Evolutionary conservation across 2,888 invertebrate species (phyloP).

Genomic region (Mimachlamys varia): DNA sequence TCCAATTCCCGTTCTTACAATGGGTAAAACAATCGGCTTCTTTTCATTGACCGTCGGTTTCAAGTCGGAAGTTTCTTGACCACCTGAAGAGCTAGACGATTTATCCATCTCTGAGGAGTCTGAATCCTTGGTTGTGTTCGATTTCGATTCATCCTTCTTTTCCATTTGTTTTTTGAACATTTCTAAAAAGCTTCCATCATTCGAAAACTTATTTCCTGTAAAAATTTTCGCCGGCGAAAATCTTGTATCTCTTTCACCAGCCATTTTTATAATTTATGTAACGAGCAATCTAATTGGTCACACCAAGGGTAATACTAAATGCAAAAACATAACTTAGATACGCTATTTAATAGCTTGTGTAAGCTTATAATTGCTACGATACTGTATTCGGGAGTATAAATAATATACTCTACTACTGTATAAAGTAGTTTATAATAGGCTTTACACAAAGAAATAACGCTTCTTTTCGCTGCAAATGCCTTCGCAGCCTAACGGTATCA

Average conservation of each 20-base stretch:
- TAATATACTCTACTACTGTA: too few species aligned
- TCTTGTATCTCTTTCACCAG: not conserved
- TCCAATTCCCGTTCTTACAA: not conserved
- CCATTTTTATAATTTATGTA: constrained; percentile 28
- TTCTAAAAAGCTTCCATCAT: constrained; percentile 18
- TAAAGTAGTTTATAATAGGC: too few species aligned
- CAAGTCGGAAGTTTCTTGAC: not conserved
- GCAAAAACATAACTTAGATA: too few species aligned
- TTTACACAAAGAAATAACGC: too few species aligned
- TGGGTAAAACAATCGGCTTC: not conserved
- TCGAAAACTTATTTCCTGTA: not conserved
- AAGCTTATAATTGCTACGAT: too few species aligned
- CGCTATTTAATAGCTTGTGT: too few species aligned
- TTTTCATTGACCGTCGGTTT: not conserved
- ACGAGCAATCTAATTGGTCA: not conserved
- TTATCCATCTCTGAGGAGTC: not conserved
- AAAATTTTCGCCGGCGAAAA: not conserved
- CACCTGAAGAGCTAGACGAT: not conserved
- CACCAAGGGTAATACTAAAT: not conserved
- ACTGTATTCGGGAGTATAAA: too few species aligned
- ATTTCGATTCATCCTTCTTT: not conserved
- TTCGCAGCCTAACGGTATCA: too few species aligned
- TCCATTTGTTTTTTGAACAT: constrained; percentile 6
- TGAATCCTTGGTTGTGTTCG: not conserved
- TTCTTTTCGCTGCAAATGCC: too few species aligned